Base-by-base conservation (phyloP, 2,113 vertebrate species). In the Thryonomys swinderianus region DNA sequence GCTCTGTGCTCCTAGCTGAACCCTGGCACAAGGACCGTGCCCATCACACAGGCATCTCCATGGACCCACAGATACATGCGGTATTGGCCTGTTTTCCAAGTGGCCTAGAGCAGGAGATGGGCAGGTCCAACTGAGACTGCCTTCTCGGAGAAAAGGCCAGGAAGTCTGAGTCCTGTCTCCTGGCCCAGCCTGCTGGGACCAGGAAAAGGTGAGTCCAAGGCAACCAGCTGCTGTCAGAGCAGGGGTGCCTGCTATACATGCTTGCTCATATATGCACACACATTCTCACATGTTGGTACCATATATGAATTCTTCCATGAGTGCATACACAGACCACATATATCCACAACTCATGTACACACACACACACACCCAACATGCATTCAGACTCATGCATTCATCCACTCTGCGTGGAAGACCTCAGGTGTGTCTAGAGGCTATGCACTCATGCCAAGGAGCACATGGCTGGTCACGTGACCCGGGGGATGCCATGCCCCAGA, bases 191-290 rank as follows among this genome's bases (percentile, higher is more conserved):
- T 10, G 11, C 69, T 21, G 13, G 67, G 23, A 25, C 11, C 37
- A 1, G 10, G 69, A 20, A 73, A 61, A 42, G 69, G 11, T 21
- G 6, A 42, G 40, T 42, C 69, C 27, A 8, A 71, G 37, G 21
- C 7, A 11, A 32, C 48, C n/a, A 10, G 37, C 61, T 57, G n/a
- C 30, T 27, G 69, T 88, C 30, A 17, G 79, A 42, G 32, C 82
- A 11, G 23, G 53, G 5, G 10, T 25, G 55, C n/a, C 34, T 3
- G 10, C 30, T 37, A 45, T 32, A 59, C 61, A 55, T 21, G 3
- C 0, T 0, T 10, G 4, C 37, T 34, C 21, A 40, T 3, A 10
- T 30, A 17, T 18, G 16, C 5, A 25, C 55, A 25, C 40, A n/a
- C 12, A 2, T 17, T 4, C 45, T 18, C 2, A 16, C 45, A 13